Evolutionary conservation across 35 echinoderm and acorn worm species (phyloP).

Genomic region (Stichopus chloronotus): DNA sequence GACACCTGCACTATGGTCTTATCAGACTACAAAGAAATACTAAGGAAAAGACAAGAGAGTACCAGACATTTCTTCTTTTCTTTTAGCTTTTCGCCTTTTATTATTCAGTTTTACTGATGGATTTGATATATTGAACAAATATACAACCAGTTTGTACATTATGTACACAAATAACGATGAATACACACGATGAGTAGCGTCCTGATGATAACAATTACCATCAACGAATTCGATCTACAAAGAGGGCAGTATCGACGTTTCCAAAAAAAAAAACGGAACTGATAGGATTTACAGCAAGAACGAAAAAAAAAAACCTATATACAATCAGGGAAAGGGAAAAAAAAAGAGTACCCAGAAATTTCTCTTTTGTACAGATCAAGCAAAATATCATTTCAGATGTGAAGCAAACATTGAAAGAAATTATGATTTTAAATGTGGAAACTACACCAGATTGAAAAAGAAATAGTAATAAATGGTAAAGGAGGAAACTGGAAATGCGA

Average conservation of each 20-base stretch:
- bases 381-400: neutral
- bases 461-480: neutral
- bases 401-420: neutral
- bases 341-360: neutral
- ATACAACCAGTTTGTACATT: constrained; percentile 55
- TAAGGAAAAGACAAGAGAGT: neutral
- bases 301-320: neutral
- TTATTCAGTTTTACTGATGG: constrained; percentile 42
- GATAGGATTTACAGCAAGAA: neutral
- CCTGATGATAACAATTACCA: neutral
- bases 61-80: neutral
- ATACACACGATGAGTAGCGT: neutral
- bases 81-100: constrained; percentile 20
- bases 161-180: constrained; percentile 38
- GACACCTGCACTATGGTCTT: too few species aligned
- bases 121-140: constrained; percentile 44
- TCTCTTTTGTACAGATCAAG: neutral
- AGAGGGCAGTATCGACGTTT: neutral
- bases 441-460: neutral
- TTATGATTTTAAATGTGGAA: too few species aligned
- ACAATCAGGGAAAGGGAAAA: neutral
- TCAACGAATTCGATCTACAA: neutral
- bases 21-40: neutral
- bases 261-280: neutral
- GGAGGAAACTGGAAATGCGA: neutral